A percentile compares a stretch with the other conserved stretches of the same genome.
Conservation (phyloP, 2,888 invertebrate species). For the Aromia moschata region DNA sequence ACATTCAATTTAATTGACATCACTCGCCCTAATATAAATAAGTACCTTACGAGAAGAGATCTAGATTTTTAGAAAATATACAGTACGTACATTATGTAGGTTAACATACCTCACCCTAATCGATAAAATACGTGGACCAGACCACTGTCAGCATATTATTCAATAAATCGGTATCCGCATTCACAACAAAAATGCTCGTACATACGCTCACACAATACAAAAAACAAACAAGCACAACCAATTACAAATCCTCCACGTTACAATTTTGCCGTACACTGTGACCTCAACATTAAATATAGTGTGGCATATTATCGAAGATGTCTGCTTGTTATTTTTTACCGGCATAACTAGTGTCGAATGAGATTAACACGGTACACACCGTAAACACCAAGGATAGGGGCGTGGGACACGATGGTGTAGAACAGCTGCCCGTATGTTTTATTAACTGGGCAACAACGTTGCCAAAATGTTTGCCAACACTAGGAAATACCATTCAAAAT, state of each 20-base stretch:
- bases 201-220: neutral
- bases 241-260: neutral
- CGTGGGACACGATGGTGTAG: slow-evolving; percentile 3
- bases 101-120: too few species aligned
- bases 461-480: neutral
- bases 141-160: too few species aligned
- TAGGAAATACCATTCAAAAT: neutral
- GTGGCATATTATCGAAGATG: slow-evolving; percentile 3
- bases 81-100: too few species aligned
- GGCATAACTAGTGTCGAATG: slow-evolving; percentile 11
- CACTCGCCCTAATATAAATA: too few species aligned
- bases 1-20: too few species aligned
- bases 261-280: neutral
- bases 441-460: slow-evolving; percentile 4
- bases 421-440: slow-evolving; percentile 17
- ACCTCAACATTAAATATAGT: neutral
- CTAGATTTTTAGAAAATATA: too few species aligned
- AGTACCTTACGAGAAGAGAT: too few species aligned
- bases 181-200: too few species aligned
- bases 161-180: too few species aligned
- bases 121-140: too few species aligned
- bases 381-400: slow-evolving; percentile 15
- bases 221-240: neutral
- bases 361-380: slow-evolving; percentile 12
- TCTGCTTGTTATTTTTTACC: slow-evolving; percentile 14